phyloP scores from a whole-genome alignment of 2,797 vertebrate species.

The Simalia tracyae region DNA sequence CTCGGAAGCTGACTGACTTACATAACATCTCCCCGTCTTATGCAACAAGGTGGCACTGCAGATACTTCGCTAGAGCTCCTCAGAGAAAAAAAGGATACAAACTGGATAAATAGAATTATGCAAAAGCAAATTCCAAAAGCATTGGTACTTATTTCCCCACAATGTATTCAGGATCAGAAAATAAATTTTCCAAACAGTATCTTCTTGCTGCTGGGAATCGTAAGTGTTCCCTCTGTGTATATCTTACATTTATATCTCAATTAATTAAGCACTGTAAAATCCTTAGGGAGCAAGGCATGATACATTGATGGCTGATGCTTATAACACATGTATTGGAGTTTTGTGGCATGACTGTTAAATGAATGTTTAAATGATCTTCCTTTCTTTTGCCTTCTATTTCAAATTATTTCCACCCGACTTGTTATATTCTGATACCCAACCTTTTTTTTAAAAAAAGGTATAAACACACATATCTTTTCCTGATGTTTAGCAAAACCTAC shows the following conservation, averaged over 20 bases:
- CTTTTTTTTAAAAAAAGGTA: background rate
- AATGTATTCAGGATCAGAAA: background rate
- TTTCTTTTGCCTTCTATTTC: background rate
- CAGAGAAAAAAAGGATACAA: background rate
- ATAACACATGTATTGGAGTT: constrained; percentile 35
- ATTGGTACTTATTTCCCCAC: background rate
- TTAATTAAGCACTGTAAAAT: constrained; percentile 30
- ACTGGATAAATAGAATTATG: background rate
- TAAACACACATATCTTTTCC: background rate
- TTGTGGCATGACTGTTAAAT: background rate
- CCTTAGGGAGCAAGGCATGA: constrained; percentile 22
- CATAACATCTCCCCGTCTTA: background rate
- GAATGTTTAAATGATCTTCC: background rate
- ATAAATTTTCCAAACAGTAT: background rate
- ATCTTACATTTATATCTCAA: constrained; percentile 27
- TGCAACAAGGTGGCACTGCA: background rate
- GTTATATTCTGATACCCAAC: background rate
- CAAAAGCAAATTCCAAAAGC: constrained; percentile 2
- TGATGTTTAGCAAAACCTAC: background rate
- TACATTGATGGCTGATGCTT: constrained; percentile 16
- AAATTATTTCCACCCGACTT: background rate
- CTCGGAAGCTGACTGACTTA: background rate
- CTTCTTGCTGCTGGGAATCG: background rate
- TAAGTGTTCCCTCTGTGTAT: constrained; percentile 7
- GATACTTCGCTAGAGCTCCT: background rate